These are phyloP conservation scores for Myotis lucifugus DNA, from an alignment of 2,113 vertebrate genomes.

Conservation along the genomic window DNA sequence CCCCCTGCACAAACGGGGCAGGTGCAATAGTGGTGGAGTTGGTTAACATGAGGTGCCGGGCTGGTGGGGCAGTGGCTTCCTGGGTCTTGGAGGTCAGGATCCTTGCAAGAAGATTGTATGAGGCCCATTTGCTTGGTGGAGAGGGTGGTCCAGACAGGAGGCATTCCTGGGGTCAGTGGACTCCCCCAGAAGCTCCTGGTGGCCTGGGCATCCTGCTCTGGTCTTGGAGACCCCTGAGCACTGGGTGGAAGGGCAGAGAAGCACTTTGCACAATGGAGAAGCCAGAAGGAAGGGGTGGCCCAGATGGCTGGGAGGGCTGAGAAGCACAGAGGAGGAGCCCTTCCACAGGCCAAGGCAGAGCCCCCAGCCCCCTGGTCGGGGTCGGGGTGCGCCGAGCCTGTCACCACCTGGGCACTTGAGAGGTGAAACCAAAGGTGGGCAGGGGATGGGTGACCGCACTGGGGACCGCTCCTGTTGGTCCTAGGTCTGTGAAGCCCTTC, in stretches of 20 bases:
- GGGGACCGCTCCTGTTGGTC: slow-evolving; percentile 62
- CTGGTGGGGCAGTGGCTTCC: slow-evolving; percentile 45
- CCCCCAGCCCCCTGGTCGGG: slow-evolving; percentile 67
- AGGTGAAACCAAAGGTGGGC: slow-evolving; percentile 82
- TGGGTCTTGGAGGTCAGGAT: slow-evolving; percentile 59
- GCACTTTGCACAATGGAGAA: slow-evolving; percentile 81
- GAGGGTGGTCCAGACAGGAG: slow-evolving; percentile 44
- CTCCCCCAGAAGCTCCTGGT: slow-evolving; percentile 27
- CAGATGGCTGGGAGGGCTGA: slow-evolving; percentile 67
- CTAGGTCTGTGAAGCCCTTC: slow-evolving; percentile 67
- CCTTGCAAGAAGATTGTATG: slow-evolving; percentile 70
- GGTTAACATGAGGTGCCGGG: slow-evolving; percentile 49
- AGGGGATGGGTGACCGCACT: slow-evolving; percentile 69
- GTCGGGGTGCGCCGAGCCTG: slow-evolving; percentile 48
- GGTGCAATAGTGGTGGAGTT: slow-evolving; percentile 76
- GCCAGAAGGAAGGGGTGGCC: slow-evolving; percentile 78
- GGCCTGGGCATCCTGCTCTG: slow-evolving; percentile 47
- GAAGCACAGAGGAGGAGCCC: slow-evolving; percentile 74
- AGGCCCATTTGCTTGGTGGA: slow-evolving; percentile 58
- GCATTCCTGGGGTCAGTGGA: slow-evolving; percentile 50
- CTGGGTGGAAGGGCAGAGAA: slow-evolving; percentile 72
- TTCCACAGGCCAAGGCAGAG: slow-evolving; percentile 57
- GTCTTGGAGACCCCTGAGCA: slow-evolving; percentile 63
- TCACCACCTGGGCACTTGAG: slow-evolving; percentile 73
- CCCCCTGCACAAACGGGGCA: slow-evolving; percentile 77